Evolutionary conservation across 2,113 vertebrate species (phyloP).

Genomic region (Bettongia penicillata): DNA sequence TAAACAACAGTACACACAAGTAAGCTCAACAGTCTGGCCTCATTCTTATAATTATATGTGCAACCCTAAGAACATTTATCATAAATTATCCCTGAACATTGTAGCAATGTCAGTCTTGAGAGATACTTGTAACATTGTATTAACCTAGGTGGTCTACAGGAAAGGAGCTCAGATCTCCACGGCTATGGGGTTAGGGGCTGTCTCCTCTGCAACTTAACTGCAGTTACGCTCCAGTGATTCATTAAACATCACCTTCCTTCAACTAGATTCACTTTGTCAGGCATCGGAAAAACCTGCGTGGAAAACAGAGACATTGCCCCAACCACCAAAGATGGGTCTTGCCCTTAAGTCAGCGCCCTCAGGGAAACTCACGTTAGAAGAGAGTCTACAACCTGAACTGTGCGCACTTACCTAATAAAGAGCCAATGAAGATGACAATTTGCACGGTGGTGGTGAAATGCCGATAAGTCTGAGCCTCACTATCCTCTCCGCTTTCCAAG

Average conservation of each 20-base stretch:
- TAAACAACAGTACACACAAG: conserved; percentile 37
- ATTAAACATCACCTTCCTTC: neutral
- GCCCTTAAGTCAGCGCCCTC: conserved; percentile 6
- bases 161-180: conserved; percentile 4
- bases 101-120: neutral
- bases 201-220: conserved; percentile 19
- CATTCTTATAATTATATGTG: neutral
- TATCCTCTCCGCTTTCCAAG: conserved; percentile 54
- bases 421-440: conserved; percentile 92
- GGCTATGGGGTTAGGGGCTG: neutral
- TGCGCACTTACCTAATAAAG: conserved; percentile 90
- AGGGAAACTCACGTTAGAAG: neutral
- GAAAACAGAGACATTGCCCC: neutral
- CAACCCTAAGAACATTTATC: neutral
- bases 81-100: neutral
- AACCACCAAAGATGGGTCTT: neutral
- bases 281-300: neutral
- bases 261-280: neutral
- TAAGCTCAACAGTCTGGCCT: neutral
- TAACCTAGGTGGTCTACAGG: neutral
- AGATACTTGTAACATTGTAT: neutral
- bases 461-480: conserved; percentile 89
- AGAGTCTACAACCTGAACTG: neutral
- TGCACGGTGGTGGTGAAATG: conserved; percentile 93
- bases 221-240: neutral